Evolutionary conservation across 2,797 vertebrate genomes (phyloP).

Genomic region (Lycodopsis pacificus): DNA sequence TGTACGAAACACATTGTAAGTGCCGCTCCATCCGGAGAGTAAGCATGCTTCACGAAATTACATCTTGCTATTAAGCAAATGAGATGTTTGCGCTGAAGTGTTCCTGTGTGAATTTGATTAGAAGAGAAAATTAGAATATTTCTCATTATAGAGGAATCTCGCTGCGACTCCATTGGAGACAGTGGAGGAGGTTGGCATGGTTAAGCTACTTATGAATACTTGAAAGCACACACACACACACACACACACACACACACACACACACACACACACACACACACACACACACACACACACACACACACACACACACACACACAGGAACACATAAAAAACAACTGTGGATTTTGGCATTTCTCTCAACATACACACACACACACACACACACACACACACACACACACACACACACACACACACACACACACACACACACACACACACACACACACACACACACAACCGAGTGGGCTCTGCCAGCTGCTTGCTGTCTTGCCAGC

Average conservation of each 20-base stretch:
- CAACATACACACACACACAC: no score
- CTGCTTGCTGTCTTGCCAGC: conserved; percentile 39
- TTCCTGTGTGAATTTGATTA: conserved; percentile 53
- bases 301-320: not conserved
- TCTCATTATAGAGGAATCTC: conserved; percentile 54
- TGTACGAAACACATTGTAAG: conserved; percentile 1
- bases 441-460: conserved; percentile 19
- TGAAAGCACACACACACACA: conserved; percentile 34
- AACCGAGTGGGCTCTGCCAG: conserved; percentile 27
- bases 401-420: conserved; percentile 2
- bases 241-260: conserved; percentile 10
- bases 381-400: conserved; percentile 2
- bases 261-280: conserved; percentile 1
- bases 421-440: conserved; percentile 8
- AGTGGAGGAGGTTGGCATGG: conserved; percentile 34
- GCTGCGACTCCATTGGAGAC: conserved; percentile 39
- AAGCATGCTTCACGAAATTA: conserved; percentile 9
- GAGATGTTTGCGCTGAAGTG: conserved; percentile 15
- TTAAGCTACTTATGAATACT: conserved; percentile 38
- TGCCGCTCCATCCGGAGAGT: not conserved
- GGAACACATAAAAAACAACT: conserved; percentile 25
- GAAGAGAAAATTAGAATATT: conserved; percentile 44
- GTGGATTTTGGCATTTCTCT: conserved; percentile 14
- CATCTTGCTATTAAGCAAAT: conserved; percentile 40
- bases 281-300: conserved; percentile 9